Evolutionary conservation across 2,797 vertebrate species (phyloP).

Genomic region (Eleutherodactylus coqui): DNA sequence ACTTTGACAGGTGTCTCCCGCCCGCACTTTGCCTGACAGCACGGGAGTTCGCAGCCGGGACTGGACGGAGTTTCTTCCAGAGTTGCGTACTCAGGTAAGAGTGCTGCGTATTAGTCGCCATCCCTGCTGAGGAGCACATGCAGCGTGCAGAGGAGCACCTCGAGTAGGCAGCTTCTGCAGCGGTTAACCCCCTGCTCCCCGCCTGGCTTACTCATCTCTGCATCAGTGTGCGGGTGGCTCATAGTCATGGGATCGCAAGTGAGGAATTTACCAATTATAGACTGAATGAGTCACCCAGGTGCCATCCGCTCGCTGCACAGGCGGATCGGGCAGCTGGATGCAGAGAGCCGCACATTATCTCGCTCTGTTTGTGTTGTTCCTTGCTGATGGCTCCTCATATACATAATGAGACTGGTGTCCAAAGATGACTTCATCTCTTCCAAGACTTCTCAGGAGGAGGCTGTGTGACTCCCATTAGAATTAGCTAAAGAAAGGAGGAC

Average conservation of each 20-base stretch:
- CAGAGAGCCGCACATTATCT: too few relatives aligned
- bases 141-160: too few relatives aligned
- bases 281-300: constrained; percentile 54
- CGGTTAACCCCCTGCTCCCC: background rate
- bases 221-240: constrained; percentile 37
- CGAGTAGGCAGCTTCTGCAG: too few relatives aligned
- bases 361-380: background rate
- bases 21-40: constrained; percentile 39
- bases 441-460: background rate
- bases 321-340: background rate
- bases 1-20: constrained; percentile 41
- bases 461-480: constrained; percentile 1
- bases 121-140: too few relatives aligned
- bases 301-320: background rate
- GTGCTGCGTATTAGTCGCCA: too few relatives aligned
- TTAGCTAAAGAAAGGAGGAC: background rate
- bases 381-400: background rate
- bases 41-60: constrained; percentile 25
- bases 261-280: constrained; percentile 60
- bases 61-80: constrained; percentile 13
- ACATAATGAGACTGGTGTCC: background rate
- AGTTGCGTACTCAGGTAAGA: constrained; percentile 16
- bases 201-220: constrained; percentile 27
- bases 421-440: constrained; percentile 1
- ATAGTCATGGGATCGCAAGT: constrained; percentile 55